Percentiles rank a stretch among this genome's conserved stretches.
These are phyloP conservation scores for Cnemophilus loriae DNA, from an alignment of 2,113 vertebrate genomes.

Conservation along the genomic window DNA sequence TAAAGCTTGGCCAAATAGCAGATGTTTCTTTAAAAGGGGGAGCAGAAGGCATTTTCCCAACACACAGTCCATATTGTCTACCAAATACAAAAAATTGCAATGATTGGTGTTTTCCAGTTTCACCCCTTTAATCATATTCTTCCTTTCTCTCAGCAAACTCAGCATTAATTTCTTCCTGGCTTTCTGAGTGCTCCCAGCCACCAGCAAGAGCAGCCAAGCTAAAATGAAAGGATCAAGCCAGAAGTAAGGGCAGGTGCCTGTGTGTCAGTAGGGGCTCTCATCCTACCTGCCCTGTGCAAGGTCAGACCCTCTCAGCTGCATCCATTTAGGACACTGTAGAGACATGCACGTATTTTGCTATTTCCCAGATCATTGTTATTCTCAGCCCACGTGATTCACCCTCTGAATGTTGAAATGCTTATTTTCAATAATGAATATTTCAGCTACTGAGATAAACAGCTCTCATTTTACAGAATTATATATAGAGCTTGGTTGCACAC, in stretches of 20 bases:
- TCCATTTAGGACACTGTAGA: neutral
- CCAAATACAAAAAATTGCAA: neutral
- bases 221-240: neutral
- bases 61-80: neutral
- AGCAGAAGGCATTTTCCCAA: neutral
- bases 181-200: neutral
- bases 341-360: neutral
- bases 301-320: neutral
- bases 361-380: slow-evolving; percentile 19
- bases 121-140: neutral
- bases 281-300: neutral
- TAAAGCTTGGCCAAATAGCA: neutral
- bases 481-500: neutral
- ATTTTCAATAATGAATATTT: slow-evolving; percentile 41
- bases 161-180: neutral
- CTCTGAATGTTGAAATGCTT: slow-evolving; percentile 23
- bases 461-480: slow-evolving; percentile 29
- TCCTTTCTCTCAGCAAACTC: neutral
- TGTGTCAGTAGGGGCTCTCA: neutral
- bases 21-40: neutral
- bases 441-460: slow-evolving; percentile 39
- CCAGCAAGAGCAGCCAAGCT: neutral
- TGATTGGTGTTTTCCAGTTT: neutral
- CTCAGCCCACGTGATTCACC: neutral
- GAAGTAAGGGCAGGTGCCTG: neutral